phyloP scores from a whole-genome alignment of 2,113 vertebrate genomes.

The Vireo altiloquus region DNA sequence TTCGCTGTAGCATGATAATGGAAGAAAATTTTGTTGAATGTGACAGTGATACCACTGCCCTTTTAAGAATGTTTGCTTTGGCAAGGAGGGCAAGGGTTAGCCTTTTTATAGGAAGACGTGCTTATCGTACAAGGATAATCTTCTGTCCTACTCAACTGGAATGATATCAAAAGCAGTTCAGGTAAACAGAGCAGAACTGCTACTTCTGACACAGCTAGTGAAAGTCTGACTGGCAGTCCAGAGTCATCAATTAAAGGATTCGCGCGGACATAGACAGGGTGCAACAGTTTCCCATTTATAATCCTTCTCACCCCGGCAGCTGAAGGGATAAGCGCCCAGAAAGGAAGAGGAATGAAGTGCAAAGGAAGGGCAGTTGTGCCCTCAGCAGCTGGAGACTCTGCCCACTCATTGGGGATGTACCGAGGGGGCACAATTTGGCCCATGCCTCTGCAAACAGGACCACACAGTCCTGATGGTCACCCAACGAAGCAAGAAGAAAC shows the following conservation, averaged over 20 bases:
- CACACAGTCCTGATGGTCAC: fast-evolving
- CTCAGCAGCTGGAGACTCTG: fast-evolving
- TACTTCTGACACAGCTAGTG: not conserved
- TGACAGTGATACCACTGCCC: not conserved
- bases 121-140: not conserved
- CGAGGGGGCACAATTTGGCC: not conserved
- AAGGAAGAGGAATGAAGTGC: not conserved
- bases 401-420: fast-evolving
- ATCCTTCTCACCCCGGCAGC: not conserved
- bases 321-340: not conserved
- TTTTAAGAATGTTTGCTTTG: constrained; percentile 14
- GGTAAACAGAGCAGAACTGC: not conserved
- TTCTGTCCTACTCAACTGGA: not conserved
- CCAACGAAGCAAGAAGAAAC: fast-evolving
- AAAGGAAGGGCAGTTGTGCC: not conserved
- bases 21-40: not conserved
- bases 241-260: not conserved
- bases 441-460: not conserved
- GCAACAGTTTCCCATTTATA: not conserved
- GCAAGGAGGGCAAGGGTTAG: not conserved
- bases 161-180: not conserved
- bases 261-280: fast-evolving
- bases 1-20: not conserved
- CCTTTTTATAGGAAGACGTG: not conserved
- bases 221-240: not conserved